Base-by-base conservation (phyloP, 23 tunicate genomes). In the Phallusia fumigata region DNA sequence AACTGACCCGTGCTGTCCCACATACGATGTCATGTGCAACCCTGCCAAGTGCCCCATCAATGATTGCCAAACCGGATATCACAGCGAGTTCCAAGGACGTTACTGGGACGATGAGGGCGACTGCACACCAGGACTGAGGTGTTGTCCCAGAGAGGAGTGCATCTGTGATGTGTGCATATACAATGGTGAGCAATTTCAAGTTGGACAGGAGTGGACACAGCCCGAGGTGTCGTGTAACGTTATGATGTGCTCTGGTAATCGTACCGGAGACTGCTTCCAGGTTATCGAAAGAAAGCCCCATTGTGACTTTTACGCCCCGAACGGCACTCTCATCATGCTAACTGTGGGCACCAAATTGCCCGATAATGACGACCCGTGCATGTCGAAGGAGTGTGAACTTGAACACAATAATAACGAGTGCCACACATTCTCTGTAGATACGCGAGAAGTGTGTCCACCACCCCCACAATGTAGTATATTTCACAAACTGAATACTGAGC, bases 111-210 rank as follows among this genome's bases (percentile, higher is more conserved):
- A 47, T 33, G 73, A 83, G 22, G 44, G 40, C 33, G 44, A 77
- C 34, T 77, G 81, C 69, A 73, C 58, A 15, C 80, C 80, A 0
- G 86, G 49, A 21, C 69, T 58, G 31, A 40, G 65, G 10, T 83
- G 86, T 80, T 83, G 86, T 73, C 44, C 51, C 19, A 75, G 33
- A 32, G 73, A 75, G 50, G 51, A 75, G 28, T 83, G 86, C 33
- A 78, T 83, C 0, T 83, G 86, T 33, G 80, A 85, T 65, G 76
- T 78, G 1, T 85, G 88, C 33, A 31, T 78, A 18, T 52, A 78
- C 83, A 65, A 78, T 19, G 50, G 52, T 21, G 26, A 45, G n/a
- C 13, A 22, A 3, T 85, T 78, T 49, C 79, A 78, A 16, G 32
- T 85, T 18, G 83, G 83, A 28, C 80, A 85, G n/a, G 74, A 33